Base-by-base conservation (phyloP, 2,888 invertebrate species). In the Copidosoma aretas region DNA sequence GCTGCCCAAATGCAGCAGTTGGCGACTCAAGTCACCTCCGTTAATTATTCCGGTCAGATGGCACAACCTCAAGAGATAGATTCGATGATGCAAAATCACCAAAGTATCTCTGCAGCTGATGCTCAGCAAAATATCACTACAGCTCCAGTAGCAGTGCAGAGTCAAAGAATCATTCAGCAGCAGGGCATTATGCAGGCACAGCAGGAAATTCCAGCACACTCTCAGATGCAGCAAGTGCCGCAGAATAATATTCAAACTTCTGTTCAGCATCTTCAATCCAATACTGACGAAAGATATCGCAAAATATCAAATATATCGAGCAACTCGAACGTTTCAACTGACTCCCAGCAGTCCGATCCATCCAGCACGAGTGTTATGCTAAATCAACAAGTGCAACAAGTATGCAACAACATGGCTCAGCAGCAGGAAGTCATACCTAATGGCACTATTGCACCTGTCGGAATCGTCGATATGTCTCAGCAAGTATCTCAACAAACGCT, bases 241-340 rank as follows among this genome's bases (percentile, higher is more conserved):
- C 73, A 77, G n/a, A 70, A 74, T 17, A 74, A 78, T 67, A 24
- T 74, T 51, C 79, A 76, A 41, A 72, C 75, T 43, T 66, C 74
- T 4, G 64, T 79, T 14, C 79, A 79, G 19, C 80, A 81, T 67
- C 59, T 82, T 32, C 80, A 80, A 46, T 60, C 74, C 3, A 75
- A 68, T 52, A 64, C 73, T 0, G 83, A 83, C n/a, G 82, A 83
- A 22, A 77, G 82, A 43, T 81, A 80, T 68, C 80, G 83, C 25
- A 78, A 82, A n/a, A 76, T 80, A 21, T 81, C 83, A 0, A 82
- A 79, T 68, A 80, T 82, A 61, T 81, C 82, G 4, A 76, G 77
- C 1, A 71, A 76, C 1, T 80, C 82, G 3, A 81, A 78, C 39
- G 68, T 81, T 14, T 81, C 81, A 0, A 76, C 75, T 12, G 82